Conservation (phyloP, 1,140 invertebrate species). For the Drosophila pseudoobscura region DNA sequence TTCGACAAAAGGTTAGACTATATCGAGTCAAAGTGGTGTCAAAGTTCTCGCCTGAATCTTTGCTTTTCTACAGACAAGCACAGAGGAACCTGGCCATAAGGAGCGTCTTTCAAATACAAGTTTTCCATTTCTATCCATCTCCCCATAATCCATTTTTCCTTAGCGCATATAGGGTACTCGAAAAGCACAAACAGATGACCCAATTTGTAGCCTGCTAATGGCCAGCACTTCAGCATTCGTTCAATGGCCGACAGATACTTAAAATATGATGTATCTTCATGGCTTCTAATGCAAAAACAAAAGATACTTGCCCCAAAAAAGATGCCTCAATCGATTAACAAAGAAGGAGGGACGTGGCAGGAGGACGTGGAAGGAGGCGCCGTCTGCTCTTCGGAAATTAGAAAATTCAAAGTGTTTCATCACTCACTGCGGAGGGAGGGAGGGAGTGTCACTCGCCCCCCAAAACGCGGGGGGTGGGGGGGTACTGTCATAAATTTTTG, state of each 20-base stretch:
- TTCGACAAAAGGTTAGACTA: too few relatives aligned
- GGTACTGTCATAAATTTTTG: constrained; percentile 18
- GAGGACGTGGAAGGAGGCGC: neutral
- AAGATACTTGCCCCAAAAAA: neutral
- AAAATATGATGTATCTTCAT: constrained; percentile 52
- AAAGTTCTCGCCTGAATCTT: too few relatives aligned
- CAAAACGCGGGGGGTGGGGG: neutral
- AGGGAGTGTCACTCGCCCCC: neutral
- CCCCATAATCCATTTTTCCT: too few relatives aligned
- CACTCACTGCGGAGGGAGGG: constrained; percentile 1
- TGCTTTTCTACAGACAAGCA: too few relatives aligned
- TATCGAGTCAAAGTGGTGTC: too few relatives aligned
- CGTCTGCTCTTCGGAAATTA: constrained; percentile 22
- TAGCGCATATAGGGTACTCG: neutral
- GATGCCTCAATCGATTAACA: constrained; percentile 18
- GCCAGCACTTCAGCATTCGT: constrained; percentile 28
- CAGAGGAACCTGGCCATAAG: too few relatives aligned
- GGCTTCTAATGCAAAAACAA: constrained; percentile 1
- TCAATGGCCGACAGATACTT: constrained; percentile 32
- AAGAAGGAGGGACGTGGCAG: neutral
- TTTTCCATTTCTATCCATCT: too few relatives aligned
- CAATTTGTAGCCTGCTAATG: constrained; percentile 60
- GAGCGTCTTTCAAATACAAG: too few relatives aligned
- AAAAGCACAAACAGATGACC: constrained; percentile 43
- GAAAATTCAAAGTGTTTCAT: constrained; percentile 31